These are phyloP conservation scores for Lophura nycthemera DNA, from an alignment of 2,113 vertebrate species.

Conservation along the genomic window DNA sequence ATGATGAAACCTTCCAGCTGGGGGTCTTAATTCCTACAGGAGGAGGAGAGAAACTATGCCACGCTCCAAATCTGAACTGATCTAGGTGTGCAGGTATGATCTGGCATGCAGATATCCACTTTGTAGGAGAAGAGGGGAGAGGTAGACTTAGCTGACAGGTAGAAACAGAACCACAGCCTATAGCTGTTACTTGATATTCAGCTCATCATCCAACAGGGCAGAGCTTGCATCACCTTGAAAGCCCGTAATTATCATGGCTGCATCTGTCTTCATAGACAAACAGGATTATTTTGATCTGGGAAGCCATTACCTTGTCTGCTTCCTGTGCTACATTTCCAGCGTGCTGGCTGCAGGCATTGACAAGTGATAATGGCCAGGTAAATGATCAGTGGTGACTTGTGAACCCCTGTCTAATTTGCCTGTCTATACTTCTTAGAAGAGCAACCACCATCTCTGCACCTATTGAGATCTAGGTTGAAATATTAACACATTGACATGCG, in stretches of 20 bases:
- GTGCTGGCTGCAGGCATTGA: neutral
- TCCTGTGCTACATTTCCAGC: neutral
- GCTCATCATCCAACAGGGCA: neutral
- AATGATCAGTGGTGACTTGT: constrained; percentile 10
- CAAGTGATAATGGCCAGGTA: constrained; percentile 26
- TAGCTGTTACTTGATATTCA: neutral
- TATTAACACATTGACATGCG: neutral
- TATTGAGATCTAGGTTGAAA: neutral
- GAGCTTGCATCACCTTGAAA: neutral
- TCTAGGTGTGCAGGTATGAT: neutral
- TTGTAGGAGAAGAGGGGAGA: neutral
- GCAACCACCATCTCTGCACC: neutral
- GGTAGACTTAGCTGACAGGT: neutral
- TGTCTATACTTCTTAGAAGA: constrained; percentile 30
- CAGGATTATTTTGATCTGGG: neutral
- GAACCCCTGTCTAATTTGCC: constrained; percentile 1
- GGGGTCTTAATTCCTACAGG: neutral
- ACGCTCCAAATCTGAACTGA: neutral
- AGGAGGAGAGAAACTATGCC: neutral
- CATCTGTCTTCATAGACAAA: neutral
- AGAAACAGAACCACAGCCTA: neutral
- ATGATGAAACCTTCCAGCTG: neutral
- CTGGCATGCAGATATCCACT: neutral
- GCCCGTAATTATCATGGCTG: neutral
- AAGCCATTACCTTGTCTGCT: neutral